phyloP scores from a whole-genome alignment of 2,888 invertebrate genomes.

The Malthinus flaveolus region DNA sequence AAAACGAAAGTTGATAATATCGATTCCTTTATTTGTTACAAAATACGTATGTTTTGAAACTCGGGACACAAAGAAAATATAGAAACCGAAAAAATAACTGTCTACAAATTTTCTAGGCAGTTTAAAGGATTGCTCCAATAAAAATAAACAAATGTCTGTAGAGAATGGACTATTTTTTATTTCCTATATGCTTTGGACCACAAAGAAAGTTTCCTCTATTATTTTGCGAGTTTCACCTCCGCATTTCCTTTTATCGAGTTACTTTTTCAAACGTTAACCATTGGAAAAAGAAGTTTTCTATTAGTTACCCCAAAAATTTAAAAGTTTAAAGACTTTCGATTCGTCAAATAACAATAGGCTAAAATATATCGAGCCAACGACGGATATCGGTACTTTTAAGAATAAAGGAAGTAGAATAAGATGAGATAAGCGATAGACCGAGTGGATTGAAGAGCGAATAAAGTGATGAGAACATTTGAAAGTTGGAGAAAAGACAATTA shows the following conservation, averaged over 20 bases:
- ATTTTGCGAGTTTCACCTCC: conserved; percentile 28
- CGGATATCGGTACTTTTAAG: conserved; percentile 48
- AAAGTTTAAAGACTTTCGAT: no score
- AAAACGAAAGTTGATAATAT: no score
- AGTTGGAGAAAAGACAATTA: conserved; percentile 49
- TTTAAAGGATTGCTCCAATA: conserved; percentile 19
- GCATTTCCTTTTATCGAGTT: conserved; percentile 19
- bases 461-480: conserved; percentile 52
- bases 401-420: conserved; percentile 47
- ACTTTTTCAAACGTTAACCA: conserved; percentile 14
- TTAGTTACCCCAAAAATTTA: no score
- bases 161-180: conserved; percentile 17
- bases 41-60: neutral
- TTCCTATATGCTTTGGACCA: conserved; percentile 8
- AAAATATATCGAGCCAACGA: conserved; percentile 26
- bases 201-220: conserved; percentile 20
- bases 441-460: conserved; percentile 51
- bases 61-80: conserved; percentile 3
- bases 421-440: conserved; percentile 51
- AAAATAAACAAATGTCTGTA: conserved; percentile 18
- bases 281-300: conserved; percentile 4
- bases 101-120: conserved; percentile 13
- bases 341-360: conserved; percentile 12
- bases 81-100: conserved; percentile 8
- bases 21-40: no score